Conservation (phyloP, 1,140 invertebrate species). For the Leptopilina boulardi region DNA sequence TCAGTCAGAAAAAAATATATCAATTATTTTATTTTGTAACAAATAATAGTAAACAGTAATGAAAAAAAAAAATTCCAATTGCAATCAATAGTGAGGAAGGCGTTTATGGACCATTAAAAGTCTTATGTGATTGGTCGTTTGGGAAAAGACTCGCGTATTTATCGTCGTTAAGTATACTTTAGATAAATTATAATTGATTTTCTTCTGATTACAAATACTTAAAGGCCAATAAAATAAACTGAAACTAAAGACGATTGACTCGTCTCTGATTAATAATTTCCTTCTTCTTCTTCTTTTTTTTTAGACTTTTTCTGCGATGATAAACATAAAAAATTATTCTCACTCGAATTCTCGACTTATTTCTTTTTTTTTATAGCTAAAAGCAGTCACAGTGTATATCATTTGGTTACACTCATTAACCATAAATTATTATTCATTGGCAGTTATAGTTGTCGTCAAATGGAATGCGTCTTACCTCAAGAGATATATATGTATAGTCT, state of each 20-base stretch:
- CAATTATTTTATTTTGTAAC: neutral
- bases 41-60: neutral
- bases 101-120: slow-evolving; percentile 28
- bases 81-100: slow-evolving; percentile 19
- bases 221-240: slow-evolving; percentile 19
- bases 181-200: slow-evolving; percentile 19
- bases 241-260: neutral
- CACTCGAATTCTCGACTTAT: neutral
- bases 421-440: slow-evolving; percentile 26
- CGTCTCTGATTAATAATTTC: neutral
- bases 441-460: slow-evolving; percentile 27
- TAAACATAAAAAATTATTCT: neutral
- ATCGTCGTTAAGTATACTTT: slow-evolving; percentile 22
- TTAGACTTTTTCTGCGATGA: neutral
- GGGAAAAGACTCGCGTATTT: neutral
- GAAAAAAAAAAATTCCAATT: neutral
- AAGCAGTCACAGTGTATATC: slow-evolving; percentile 11
- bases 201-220: neutral
- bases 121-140: neutral
- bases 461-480: neutral
- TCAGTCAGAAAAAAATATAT: too few species aligned
- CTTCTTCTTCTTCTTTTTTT: neutral
- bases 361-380: too few species aligned
- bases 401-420: neutral
- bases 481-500: slow-evolving; percentile 3